phyloP scores from a whole-genome alignment of 2,797 vertebrate species.

The Coranthus polyacanthus region DNA sequence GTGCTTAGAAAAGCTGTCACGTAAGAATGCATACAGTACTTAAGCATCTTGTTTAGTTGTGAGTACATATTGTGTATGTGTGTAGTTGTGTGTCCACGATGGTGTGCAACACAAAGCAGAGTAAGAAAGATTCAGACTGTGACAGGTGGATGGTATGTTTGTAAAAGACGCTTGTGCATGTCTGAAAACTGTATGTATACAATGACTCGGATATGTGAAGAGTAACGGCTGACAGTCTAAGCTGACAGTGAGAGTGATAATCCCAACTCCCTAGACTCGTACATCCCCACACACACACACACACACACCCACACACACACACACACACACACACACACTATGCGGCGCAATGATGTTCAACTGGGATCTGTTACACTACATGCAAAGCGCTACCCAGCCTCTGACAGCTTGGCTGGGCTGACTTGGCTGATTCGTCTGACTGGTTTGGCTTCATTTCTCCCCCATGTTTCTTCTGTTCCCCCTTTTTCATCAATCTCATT shows the following conservation, averaged over 20 bases:
- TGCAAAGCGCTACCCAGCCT: constrained; percentile 49
- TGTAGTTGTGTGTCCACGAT: constrained; percentile 8
- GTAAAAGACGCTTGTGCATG: constrained; percentile 15
- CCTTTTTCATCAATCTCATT: constrained; percentile 71
- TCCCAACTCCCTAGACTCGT: constrained; percentile 4
- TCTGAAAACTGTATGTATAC: constrained; percentile 27
- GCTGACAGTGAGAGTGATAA: constrained; percentile 48
- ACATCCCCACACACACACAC: no score
- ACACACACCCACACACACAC: constrained; percentile 17
- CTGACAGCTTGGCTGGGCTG: constrained; percentile 70
- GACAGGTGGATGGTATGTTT: constrained; percentile 52
- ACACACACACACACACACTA: constrained; percentile 12
- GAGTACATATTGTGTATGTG: constrained; percentile 37
- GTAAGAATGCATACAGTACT: constrained; percentile 21
- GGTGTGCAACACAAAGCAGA: constrained; percentile 30
- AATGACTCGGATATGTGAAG: constrained; percentile 46
- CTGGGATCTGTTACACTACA: constrained; percentile 55
- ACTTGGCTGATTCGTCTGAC: constrained; percentile 66
- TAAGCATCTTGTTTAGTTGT: constrained; percentile 47
- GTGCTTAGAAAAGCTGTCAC: constrained; percentile 56
- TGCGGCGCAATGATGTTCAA: constrained; percentile 26
- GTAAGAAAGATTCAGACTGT: constrained; percentile 35
- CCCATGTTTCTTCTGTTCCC: constrained; percentile 45
- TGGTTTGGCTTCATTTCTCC: constrained; percentile 59
- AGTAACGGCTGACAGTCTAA: constrained; percentile 43